A percentile compares a stretch with the other conserved stretches of the same genome.
Evolutionary conservation across 2,888 invertebrate genomes (phyloP).

Genomic region (Exephanes ischioxanthus): DNA sequence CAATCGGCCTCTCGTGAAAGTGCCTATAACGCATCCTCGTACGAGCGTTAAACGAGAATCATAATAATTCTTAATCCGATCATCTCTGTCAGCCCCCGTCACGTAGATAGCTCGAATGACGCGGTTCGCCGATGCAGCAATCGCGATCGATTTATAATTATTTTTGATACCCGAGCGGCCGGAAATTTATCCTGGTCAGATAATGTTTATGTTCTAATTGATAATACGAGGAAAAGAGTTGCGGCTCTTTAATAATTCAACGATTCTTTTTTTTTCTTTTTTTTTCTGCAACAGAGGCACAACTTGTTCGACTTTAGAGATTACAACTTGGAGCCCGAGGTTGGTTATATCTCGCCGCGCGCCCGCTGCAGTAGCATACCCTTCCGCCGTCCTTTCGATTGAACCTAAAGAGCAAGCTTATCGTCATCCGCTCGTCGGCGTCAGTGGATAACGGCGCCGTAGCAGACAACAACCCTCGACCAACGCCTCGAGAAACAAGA

Average conservation of each 20-base stretch:
- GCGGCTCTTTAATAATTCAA: not conserved
- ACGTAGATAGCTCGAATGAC: constrained; percentile 5
- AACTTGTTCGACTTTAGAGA: not conserved
- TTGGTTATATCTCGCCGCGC: not conserved
- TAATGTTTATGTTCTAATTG: not conserved
- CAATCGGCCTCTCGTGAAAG: constrained; percentile 40
- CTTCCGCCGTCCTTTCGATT: not conserved
- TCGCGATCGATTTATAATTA: constrained; percentile 19
- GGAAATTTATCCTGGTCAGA: constrained; percentile 9
- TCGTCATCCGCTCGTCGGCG: not conserved
- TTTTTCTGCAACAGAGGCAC: not conserved
- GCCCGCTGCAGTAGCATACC: not conserved
- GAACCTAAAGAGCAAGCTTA: not conserved
- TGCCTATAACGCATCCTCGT: constrained; percentile 25
- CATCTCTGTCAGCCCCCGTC: not conserved
- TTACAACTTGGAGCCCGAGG: not conserved
- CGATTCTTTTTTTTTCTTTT: not conserved
- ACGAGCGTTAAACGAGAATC: constrained; percentile 8
- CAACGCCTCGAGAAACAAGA: not conserved
- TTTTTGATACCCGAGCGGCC: not conserved
- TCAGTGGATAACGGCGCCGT: not conserved
- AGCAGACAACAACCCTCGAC: not conserved
- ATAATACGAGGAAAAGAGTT: not conserved
- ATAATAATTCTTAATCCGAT: constrained; percentile 11
- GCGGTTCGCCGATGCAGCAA: constrained; percentile 9